phyloP scores from a whole-genome alignment of 37 sponge, comb jelly and placozoan species.

The Geodia barretti region DNA sequence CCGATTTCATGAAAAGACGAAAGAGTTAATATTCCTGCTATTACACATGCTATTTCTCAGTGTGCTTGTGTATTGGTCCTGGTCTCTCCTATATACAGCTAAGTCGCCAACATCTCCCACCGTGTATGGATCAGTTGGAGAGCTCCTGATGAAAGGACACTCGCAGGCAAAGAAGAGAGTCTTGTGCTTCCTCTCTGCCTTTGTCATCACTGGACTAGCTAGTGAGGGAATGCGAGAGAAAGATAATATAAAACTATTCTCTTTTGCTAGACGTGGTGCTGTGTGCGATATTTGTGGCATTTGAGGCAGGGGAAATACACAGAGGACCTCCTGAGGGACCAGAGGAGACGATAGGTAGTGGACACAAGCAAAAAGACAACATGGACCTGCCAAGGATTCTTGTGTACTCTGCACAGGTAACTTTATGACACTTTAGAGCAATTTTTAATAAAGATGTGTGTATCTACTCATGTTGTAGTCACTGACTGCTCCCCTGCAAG shows the following conservation, averaged over 20 bases:
- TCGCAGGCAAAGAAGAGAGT: constrained; percentile 47
- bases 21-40: no score
- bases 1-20: no score
- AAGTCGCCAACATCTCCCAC: not conserved
- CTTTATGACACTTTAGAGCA: not conserved
- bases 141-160: constrained; percentile 33
- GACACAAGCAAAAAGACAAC: not conserved
- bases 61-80: no score
- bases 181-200: constrained; percentile 46
- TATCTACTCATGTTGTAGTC: not conserved
- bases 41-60: no score
- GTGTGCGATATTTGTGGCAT: not conserved
- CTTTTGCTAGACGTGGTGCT: not conserved
- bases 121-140: constrained; percentile 28
- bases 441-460: not conserved
- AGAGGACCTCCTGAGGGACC: not conserved
- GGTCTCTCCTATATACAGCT: no score
- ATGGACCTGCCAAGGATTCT: not conserved
- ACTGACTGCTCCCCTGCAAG: not conserved
- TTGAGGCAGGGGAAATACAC: not conserved
- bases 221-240: no score
- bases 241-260: no score
- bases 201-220: constrained; percentile 45
- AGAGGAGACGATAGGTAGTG: no score
- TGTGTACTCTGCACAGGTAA: not conserved